Conservation (phyloP, 2,113 vertebrate species). For the Stercorarius parasiticus region DNA sequence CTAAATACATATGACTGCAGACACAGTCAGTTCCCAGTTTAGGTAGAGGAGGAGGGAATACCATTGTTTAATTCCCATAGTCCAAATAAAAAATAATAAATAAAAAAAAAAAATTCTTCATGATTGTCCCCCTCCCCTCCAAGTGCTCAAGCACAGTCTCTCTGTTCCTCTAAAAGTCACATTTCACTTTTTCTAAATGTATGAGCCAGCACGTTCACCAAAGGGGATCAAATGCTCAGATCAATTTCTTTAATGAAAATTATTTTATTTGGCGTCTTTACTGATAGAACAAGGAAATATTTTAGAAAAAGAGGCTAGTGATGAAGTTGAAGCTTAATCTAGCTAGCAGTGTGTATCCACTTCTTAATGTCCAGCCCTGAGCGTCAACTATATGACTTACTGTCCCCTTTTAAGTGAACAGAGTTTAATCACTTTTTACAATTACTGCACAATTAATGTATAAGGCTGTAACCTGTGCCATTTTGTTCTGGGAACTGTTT, state of each 20-base stretch:
- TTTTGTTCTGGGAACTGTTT: background rate
- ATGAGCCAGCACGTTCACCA: background rate
- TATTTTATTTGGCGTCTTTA: background rate
- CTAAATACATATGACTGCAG: background rate
- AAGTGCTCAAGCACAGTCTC: accelerated
- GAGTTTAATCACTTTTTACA: background rate
- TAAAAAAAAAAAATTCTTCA: background rate
- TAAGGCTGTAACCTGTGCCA: background rate
- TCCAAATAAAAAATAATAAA: background rate
- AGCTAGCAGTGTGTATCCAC: background rate
- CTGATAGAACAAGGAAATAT: background rate
- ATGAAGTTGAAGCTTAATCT: background rate
- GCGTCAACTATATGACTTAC: background rate
- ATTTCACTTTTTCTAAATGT: background rate
- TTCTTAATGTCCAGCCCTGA: background rate
- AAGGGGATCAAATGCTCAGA: background rate
- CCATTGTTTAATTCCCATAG: background rate
- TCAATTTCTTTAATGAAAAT: background rate
- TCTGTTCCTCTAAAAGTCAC: background rate
- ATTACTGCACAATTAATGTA: background rate
- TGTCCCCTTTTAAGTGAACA: background rate
- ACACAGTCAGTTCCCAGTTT: background rate
- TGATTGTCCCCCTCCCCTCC: background rate
- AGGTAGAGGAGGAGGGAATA: background rate
- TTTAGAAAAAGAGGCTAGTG: background rate